phyloP scores from a whole-genome alignment of 2,888 invertebrate genomes.

The Acrocyrtus sp. region DNA sequence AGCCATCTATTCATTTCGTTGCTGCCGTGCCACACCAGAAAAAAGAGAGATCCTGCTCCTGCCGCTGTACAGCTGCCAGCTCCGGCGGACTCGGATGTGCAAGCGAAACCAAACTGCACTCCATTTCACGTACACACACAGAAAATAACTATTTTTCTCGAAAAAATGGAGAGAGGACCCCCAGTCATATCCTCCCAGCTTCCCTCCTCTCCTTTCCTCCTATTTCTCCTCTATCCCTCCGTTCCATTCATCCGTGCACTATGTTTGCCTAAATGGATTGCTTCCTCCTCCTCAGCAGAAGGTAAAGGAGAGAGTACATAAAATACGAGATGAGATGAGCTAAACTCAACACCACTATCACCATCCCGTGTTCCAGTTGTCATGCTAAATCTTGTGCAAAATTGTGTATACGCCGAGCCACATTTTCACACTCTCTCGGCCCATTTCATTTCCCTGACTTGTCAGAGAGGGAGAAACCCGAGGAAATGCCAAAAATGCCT shows the following conservation, averaged over 20 bases:
- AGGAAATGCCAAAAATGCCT: too few relatives aligned
- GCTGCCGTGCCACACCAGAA: not conserved
- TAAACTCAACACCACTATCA: slow-evolving; percentile 11
- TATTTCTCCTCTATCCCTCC: not conserved
- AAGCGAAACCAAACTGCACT: too few relatives aligned
- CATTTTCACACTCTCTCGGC: slow-evolving; percentile 24
- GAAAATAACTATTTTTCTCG: too few relatives aligned
- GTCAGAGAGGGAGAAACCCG: too few relatives aligned
- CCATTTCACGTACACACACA: slow-evolving; percentile 21
- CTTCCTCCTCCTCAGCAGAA: slow-evolving; percentile 24
- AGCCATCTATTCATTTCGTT: slow-evolving; percentile 8
- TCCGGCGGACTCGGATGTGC: too few relatives aligned
- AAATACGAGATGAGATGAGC: slow-evolving; percentile 16
- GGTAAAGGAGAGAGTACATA: slow-evolving; percentile 9
- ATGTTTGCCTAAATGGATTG: slow-evolving; percentile 30
- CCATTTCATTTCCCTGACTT: slow-evolving; percentile 32
- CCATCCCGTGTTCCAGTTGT: slow-evolving; percentile 16
- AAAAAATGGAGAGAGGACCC: slow-evolving; percentile 12
- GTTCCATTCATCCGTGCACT: slow-evolving; percentile 32
- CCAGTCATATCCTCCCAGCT: too few relatives aligned
- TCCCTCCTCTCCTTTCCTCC: too few relatives aligned
- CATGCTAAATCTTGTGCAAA: slow-evolving; percentile 36
- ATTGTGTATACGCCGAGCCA: too few relatives aligned
- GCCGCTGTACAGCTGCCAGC: slow-evolving; percentile 1
- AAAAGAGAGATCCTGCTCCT: too few relatives aligned